Conservation (phyloP, 92 coral and sea anemone species). For the Epizoanthus rinbou region DNA sequence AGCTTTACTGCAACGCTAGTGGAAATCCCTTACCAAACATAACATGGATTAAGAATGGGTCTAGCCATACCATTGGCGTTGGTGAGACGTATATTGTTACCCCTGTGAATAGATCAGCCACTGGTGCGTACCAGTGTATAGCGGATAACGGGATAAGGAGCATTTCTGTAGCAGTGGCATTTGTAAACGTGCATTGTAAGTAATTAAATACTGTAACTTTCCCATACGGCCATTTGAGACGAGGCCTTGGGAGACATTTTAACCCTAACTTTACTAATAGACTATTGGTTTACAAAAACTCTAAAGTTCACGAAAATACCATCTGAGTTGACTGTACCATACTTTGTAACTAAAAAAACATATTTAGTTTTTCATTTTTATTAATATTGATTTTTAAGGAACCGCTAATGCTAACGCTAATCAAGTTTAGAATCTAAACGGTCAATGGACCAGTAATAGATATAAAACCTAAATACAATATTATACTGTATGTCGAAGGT, state of each 20-base stretch:
- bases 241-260: background rate
- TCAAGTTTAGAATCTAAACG: no score
- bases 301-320: no score
- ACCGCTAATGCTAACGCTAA: no score
- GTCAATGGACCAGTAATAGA: no score
- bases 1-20: constrained; percentile 35
- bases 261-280: no score
- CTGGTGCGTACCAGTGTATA: constrained; percentile 10
- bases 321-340: no score
- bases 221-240: background rate
- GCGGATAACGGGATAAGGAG: constrained; percentile 25
- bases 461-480: no score
- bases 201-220: background rate
- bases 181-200: constrained; percentile 24
- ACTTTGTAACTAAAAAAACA: no score
- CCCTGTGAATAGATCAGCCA: background rate
- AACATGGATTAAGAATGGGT: constrained; percentile 6
- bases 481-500: no score
- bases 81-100: background rate
- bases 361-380: no score
- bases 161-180: background rate
- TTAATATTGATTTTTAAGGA: no score
- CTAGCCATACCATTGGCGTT: background rate
- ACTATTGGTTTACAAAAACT: no score
- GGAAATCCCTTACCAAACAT: constrained; percentile 24